Evolutionary conservation across 92 coral and sea anemone genomes (phyloP).

Genomic region (Parazoanthus darwini): DNA sequence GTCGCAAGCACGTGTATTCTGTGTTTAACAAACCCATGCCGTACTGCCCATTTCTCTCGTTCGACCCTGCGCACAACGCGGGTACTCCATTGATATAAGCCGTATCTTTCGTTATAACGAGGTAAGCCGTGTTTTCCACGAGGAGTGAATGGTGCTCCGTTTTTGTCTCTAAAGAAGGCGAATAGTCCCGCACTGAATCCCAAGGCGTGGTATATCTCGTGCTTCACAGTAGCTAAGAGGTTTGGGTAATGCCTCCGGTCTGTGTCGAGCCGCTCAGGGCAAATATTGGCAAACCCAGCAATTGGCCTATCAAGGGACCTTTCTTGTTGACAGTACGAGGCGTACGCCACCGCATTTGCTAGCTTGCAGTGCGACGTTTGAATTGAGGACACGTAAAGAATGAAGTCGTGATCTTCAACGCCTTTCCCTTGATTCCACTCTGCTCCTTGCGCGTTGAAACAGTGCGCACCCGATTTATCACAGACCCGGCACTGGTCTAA

Average conservation of each 20-base stretch:
- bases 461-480: slow-evolving; percentile 70
- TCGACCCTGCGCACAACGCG: slow-evolving; percentile 66
- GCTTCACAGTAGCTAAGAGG: slow-evolving; percentile 89
- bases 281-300: slow-evolving; percentile 97
- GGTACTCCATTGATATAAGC: slow-evolving; percentile 88
- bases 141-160: slow-evolving; percentile 85
- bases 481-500: slow-evolving; percentile 93
- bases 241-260: slow-evolving; percentile 86
- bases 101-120: slow-evolving; percentile 71
- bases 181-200: slow-evolving; percentile 99
- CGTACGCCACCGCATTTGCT: slow-evolving; percentile 97
- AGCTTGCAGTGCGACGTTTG: slow-evolving; percentile 83
- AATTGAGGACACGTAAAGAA: slow-evolving; percentile 90
- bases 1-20: slow-evolving; percentile 85
- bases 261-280: slow-evolving; percentile 85
- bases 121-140: slow-evolving; percentile 90
- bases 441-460: slow-evolving; percentile 67
- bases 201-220: slow-evolving; percentile 93
- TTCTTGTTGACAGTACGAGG: slow-evolving; percentile 98
- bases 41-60: slow-evolving; percentile 87
- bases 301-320: slow-evolving; percentile 92
- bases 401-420: slow-evolving; percentile 80
- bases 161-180: slow-evolving; percentile 79
- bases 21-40: slow-evolving; percentile 72
- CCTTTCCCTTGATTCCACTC: slow-evolving; percentile 76